Evolutionary conservation across 2,113 vertebrate genomes (phyloP), one percentile per base, ranked within the genome.

Genomic region (Takifugu flavidus): DNA sequence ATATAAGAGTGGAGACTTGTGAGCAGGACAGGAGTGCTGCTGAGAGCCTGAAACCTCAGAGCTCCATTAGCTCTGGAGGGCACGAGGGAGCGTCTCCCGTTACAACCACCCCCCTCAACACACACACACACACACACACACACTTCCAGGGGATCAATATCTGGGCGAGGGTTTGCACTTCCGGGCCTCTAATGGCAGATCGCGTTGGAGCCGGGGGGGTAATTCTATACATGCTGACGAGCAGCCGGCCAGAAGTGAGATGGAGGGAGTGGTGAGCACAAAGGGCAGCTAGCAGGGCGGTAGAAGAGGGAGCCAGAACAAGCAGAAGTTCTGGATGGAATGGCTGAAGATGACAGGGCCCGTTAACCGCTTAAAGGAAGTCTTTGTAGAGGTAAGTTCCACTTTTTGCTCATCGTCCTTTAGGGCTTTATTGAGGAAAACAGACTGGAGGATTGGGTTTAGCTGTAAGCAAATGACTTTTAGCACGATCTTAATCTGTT

Each of bases 161-260:
- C 87, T 91, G 91, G 93, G 93, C 90, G 95, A 90, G 92, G 90
- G 92, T 96, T 98, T 90, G 91, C 91, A 96, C 95, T 96, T 94
- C 78, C 68, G 92, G 92, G 94, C 91, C 91, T 87, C 93, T 96
- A 98, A 98, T 96, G 94, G 94, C 92, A 93, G 93, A 91, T 92
- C 85, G 92, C 91, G 88, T 90, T 91, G 90, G 93, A 95, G 94
- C 92, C 79, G 83, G 89, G 90, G 89, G 95, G 89, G 95, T 96
- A 96, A 98, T 91, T 92, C 92, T 94, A 95, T 93, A 94, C 91
- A 90, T 89, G 92, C 86, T 93, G 94, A 96, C 93, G 88, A 92
- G 91, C 65, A 55, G 70, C 26, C 56, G 14, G 53, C 63, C 68
- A 13, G 78, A 25, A 51, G 43, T 3, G 66, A 47, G 78, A 72